Percentiles rank a stretch among this genome's conserved stretches.
Evolutionary conservation across 2,888 invertebrate genomes (phyloP).

Genomic region (Polyploca ridens): DNA sequence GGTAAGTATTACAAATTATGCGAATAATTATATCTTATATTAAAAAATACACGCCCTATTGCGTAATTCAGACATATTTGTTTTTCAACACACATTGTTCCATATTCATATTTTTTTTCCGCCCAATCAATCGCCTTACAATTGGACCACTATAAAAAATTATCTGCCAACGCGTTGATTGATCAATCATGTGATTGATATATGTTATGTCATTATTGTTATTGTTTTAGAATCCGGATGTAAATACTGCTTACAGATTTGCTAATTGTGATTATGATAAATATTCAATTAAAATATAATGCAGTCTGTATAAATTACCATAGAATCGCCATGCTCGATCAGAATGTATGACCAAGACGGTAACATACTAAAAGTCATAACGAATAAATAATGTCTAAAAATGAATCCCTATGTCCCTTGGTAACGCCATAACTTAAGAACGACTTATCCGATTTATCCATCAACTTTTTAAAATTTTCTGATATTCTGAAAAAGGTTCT

Average conservation of each 20-base stretch:
- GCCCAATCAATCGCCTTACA: not conserved
- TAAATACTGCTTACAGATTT: not conserved
- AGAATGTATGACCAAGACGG: not conserved
- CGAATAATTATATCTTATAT: too few species aligned
- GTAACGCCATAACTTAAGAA: too few species aligned
- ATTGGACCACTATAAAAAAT: not conserved
- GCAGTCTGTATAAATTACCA: not conserved
- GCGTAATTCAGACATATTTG: not conserved
- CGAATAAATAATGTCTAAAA: too few species aligned
- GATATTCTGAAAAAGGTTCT: too few species aligned
- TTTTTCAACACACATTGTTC: not conserved
- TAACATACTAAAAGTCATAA: too few species aligned
- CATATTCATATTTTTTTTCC: not conserved
- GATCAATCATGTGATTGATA: constrained; percentile 2
- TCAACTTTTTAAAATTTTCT: too few species aligned
- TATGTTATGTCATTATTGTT: not conserved
- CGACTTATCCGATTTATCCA: too few species aligned
- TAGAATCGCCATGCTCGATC: not conserved
- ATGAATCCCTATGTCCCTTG: too few species aligned
- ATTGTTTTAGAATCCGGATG: constrained; percentile 8
- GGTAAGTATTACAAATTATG: too few species aligned
- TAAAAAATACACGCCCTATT: not conserved
- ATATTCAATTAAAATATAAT: not conserved
- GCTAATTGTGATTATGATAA: not conserved
- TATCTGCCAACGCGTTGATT: constrained; percentile 1